Evolutionary conservation across 2,888 invertebrate genomes (phyloP).

Genomic region (Epsilonema sp.): DNA sequence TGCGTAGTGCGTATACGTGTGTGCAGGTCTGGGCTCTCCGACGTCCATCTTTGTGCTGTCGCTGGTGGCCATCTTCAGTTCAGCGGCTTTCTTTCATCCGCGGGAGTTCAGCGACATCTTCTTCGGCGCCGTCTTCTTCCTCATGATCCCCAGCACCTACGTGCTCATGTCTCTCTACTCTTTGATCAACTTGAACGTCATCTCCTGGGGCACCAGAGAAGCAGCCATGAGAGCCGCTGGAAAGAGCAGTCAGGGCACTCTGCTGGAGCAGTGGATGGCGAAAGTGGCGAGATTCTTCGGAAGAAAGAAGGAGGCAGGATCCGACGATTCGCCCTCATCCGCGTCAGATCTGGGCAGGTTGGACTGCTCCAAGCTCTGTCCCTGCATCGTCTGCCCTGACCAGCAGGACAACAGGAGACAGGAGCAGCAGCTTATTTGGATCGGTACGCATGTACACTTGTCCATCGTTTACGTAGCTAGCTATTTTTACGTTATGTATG

Average conservation of each 20-base stretch:
- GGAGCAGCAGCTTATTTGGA: too few relatives aligned
- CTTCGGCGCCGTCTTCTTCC: slow-evolving; percentile 49
- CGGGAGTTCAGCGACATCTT: slow-evolving; percentile 26
- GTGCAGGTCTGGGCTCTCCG: slow-evolving; percentile 47
- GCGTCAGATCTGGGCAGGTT: too few relatives aligned
- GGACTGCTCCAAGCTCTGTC: too few relatives aligned
- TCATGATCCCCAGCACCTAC: slow-evolving; percentile 84
- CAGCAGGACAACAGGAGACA: too few relatives aligned
- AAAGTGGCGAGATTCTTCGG: not conserved
- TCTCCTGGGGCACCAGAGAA: slow-evolving; percentile 84
- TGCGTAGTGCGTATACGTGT: too few relatives aligned
- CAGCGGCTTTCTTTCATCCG: slow-evolving; percentile 50
- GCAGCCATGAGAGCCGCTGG: slow-evolving; percentile 34
- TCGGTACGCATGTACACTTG: too few relatives aligned
- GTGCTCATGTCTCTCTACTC: slow-evolving; percentile 75
- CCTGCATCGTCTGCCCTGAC: too few relatives aligned
- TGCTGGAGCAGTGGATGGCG: not conserved
- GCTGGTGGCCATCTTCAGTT: slow-evolving; percentile 43
- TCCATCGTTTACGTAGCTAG: too few relatives aligned
- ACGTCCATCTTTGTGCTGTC: slow-evolving; percentile 62
- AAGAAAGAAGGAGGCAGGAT: too few relatives aligned
- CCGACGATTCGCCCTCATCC: too few relatives aligned
- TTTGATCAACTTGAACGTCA: slow-evolving; percentile 72
- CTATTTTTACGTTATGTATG: too few relatives aligned
- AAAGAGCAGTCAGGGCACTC: slow-evolving; percentile 4